These are phyloP conservation scores for Drosophila orosa DNA, from an alignment of 1,140 invertebrate genomes.

Conservation along the genomic window DNA sequence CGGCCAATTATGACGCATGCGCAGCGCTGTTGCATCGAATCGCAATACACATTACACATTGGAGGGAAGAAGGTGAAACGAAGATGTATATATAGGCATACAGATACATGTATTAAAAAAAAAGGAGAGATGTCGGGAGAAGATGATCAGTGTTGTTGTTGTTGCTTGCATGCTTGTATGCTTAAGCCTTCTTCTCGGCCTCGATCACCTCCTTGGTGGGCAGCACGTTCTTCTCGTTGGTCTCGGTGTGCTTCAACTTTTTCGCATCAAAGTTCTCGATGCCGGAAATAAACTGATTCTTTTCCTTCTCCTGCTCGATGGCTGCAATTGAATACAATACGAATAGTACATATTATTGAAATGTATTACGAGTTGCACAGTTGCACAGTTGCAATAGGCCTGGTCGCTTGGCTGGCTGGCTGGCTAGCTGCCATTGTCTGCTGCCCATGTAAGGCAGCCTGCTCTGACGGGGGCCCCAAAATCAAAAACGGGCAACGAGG, in stretches of 20 bases:
- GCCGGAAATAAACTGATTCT: slow-evolving; percentile 93
- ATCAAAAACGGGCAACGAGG: slow-evolving; percentile 8
- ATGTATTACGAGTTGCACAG: slow-evolving; percentile 33
- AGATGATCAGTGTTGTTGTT: slow-evolving; percentile 1
- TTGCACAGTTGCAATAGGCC: slow-evolving; percentile 7
- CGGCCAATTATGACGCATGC: slow-evolving; percentile 9
- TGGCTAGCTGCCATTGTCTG: slow-evolving; percentile 11
- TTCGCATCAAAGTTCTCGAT: slow-evolving; percentile 94
- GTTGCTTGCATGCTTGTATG: background rate
- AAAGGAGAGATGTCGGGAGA: slow-evolving; percentile 11
- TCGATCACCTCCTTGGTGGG: slow-evolving; percentile 93
- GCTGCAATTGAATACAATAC: slow-evolving; percentile 87
- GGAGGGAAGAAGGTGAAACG: background rate
- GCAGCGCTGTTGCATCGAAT: slow-evolving; percentile 16
- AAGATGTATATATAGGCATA: slow-evolving; percentile 1
- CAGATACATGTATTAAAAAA: slow-evolving; percentile 5
- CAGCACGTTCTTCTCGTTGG: slow-evolving; percentile 94
- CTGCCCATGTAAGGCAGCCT: slow-evolving; percentile 48
- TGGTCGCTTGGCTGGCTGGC: background rate
- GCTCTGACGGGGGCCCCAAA: slow-evolving; percentile 15
- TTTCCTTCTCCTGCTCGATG: slow-evolving; percentile 94
- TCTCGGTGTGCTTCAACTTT: slow-evolving; percentile 95
- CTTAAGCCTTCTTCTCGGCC: slow-evolving; percentile 89
- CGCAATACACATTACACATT: slow-evolving; percentile 3
- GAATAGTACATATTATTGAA: slow-evolving; percentile 23